Percentiles rank a stretch among this genome's conserved stretches.
Conservation (phyloP, 2,888 invertebrate species). For the Liopterus haemorrhoidalis region DNA sequence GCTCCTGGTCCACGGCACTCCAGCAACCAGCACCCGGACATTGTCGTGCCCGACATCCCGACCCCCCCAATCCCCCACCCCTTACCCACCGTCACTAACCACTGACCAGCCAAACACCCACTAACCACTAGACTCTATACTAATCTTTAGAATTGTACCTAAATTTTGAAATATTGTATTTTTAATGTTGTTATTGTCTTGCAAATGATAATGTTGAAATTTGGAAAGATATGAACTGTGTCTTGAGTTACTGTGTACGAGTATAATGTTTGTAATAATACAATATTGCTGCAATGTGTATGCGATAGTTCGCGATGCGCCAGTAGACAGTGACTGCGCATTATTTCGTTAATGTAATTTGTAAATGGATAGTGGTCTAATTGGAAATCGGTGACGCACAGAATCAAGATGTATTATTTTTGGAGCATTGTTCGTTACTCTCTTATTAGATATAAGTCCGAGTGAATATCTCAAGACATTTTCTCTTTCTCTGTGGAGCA, state of each 20-base stretch:
- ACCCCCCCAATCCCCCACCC: background rate
- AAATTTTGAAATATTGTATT: conserved; percentile 22
- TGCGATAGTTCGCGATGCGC: too few species aligned
- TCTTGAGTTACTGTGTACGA: conserved; percentile 19
- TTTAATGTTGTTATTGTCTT: conserved; percentile 24
- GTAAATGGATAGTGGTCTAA: too few species aligned
- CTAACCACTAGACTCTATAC: too few species aligned
- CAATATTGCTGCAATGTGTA: too few species aligned
- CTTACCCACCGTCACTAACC: background rate
- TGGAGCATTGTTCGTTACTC: conserved; percentile 23
- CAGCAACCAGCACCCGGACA: background rate
- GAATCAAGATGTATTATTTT: conserved; percentile 20
- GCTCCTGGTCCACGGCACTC: background rate
- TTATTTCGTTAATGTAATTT: too few species aligned
- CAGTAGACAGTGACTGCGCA: too few species aligned
- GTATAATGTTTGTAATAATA: too few species aligned
- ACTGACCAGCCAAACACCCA: background rate
- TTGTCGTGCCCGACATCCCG: background rate
- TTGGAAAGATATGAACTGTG: conserved; percentile 7
- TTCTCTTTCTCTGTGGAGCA: conserved; percentile 46
- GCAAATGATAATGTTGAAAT: conserved; percentile 24
- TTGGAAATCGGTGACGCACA: conserved; percentile 23
- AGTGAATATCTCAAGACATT: conserved; percentile 21
- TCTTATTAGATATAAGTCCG: too few species aligned
- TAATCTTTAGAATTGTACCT: too few species aligned